A percentile compares a stretch with the other conserved stretches of the same genome.
phyloP scores from a whole-genome alignment of 2,888 invertebrate species.

The Phasia obesa region DNA sequence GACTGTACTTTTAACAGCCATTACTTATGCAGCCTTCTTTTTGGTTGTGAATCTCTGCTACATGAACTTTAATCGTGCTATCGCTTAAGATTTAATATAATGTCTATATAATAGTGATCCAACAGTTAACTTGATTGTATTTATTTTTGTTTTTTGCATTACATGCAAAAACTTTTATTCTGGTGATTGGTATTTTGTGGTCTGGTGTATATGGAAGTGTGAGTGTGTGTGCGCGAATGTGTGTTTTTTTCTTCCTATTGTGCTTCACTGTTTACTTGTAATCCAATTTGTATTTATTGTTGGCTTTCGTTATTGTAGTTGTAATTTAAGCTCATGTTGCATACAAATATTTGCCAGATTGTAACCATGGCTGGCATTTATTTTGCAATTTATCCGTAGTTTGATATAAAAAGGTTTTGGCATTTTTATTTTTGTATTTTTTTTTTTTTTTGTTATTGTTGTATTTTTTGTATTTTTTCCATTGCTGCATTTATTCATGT shows the following conservation, averaged over 20 bases:
- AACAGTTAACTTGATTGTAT: conserved; percentile 17
- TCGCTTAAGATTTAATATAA: conserved; percentile 26
- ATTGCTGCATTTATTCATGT: conserved; percentile 61
- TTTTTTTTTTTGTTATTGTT: no score
- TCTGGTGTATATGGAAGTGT: no score
- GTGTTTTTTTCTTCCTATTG: background rate
- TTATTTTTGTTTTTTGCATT: background rate
- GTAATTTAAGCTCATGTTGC: conserved; percentile 34
- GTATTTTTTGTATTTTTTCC: background rate
- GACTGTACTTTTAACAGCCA: no score
- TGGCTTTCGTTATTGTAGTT: conserved; percentile 6
- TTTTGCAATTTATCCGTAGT: conserved; percentile 60
- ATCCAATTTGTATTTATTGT: conserved; percentile 52
- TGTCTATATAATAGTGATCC: conserved; percentile 8
- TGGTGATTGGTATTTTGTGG: conserved; percentile 33
- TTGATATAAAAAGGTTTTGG: conserved; percentile 29
- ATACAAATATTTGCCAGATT: conserved; percentile 54
- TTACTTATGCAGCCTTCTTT: no score
- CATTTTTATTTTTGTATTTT: background rate
- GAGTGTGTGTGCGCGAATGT: background rate
- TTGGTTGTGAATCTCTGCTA: background rate
- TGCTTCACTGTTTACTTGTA: conserved; percentile 18
- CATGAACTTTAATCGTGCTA: conserved; percentile 28
- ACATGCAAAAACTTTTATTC: conserved; percentile 15
- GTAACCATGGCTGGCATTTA: conserved; percentile 58